Base-by-base conservation (phyloP, 2,888 invertebrate genomes). In the Amphipyra tragopoginis region DNA sequence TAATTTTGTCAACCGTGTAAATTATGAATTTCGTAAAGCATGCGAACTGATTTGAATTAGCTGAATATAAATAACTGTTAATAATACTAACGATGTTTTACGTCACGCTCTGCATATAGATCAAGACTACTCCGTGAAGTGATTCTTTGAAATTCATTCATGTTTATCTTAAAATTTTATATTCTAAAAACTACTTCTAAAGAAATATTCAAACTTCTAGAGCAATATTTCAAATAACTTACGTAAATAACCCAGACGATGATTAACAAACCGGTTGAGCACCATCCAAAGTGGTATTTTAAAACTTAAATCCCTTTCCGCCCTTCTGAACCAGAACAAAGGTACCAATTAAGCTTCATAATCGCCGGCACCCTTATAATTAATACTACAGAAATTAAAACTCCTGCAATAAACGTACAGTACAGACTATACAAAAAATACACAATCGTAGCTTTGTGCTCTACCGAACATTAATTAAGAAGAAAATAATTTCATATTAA, bases 391-490 rank as follows among this genome's bases (percentile, higher is more conserved):
- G 87, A 90, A 91, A 92, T 91, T 89, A 89, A 91, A 91, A 87
- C 86, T 87, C 86, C 61, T 80, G 85, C 86, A 88, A 89, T 89
- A 86, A 90, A 84, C 83, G 86, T 80, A 83, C 79, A 80, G 65
- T 77, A 82, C 75, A 61, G 75, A 71, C 82, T 85, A 82, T 62
- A 88, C 80, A 90, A 90, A 91, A 91, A 91, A 90, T 83, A 90
- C 78, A 92, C 88, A 93, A 91, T 88, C 86, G 85, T 79, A 88
- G 89, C 90, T 89, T 90, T 91, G 88, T 88, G 87, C 91, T 89
- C 85, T 84, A 88, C 88, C 88, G 89, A 91, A 92, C 91, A 90
- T 91, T 92, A 91, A 93, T 93, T 92, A 93, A 87, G 90, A 89
- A 87, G 83, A 84, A 88, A 89, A 84, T 83, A 80, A 83, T 83